phyloP scores from a whole-genome alignment of 2,113 vertebrate species.

The Macaca nemestrina region DNA sequence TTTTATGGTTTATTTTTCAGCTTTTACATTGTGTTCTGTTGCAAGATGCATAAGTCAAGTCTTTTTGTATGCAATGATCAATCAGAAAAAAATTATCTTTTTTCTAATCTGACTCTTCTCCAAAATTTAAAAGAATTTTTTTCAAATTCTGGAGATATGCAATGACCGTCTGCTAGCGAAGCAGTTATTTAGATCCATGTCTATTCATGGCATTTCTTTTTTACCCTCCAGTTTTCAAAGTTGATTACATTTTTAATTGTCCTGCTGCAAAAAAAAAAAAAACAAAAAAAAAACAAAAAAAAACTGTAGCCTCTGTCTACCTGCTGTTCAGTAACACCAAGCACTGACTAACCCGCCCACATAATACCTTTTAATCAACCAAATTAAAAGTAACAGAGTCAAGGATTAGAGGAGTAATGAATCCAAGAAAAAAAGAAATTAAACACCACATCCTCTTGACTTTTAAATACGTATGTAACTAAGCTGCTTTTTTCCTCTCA shows the following conservation, averaged over 20 bases:
- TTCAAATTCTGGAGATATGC: slow-evolving; percentile 38
- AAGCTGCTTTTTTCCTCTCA: slow-evolving; percentile 38
- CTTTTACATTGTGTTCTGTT: slow-evolving; percentile 66
- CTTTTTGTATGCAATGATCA: slow-evolving; percentile 71
- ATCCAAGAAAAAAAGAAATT: slow-evolving; percentile 40
- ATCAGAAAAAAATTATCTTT: slow-evolving; percentile 72
- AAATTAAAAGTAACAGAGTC: slow-evolving; percentile 69
- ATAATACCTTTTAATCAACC: slow-evolving; percentile 65
- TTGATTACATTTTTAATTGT: slow-evolving; percentile 74
- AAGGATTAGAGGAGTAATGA: slow-evolving; percentile 63
- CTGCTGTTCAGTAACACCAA: slow-evolving; percentile 49
- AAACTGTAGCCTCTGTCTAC: slow-evolving; percentile 26
- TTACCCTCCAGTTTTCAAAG: slow-evolving; percentile 59
- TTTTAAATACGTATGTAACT: slow-evolving; percentile 60
- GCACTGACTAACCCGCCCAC: neutral
- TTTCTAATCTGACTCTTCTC: slow-evolving; percentile 44
- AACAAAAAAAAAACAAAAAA: slow-evolving; percentile 58
- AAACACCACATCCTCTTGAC: slow-evolving; percentile 51
- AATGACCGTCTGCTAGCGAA: slow-evolving; percentile 13
- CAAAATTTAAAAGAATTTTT: slow-evolving; percentile 70
- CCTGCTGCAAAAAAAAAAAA: slow-evolving; percentile 29
- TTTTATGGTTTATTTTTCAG: slow-evolving; percentile 77
- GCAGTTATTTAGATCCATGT: slow-evolving; percentile 31
- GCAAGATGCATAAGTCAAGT: slow-evolving; percentile 58
- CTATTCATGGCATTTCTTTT: slow-evolving; percentile 53